Evolutionary conservation across 2,888 invertebrate species (phyloP).

Genomic region (Tenodera sinensis): DNA sequence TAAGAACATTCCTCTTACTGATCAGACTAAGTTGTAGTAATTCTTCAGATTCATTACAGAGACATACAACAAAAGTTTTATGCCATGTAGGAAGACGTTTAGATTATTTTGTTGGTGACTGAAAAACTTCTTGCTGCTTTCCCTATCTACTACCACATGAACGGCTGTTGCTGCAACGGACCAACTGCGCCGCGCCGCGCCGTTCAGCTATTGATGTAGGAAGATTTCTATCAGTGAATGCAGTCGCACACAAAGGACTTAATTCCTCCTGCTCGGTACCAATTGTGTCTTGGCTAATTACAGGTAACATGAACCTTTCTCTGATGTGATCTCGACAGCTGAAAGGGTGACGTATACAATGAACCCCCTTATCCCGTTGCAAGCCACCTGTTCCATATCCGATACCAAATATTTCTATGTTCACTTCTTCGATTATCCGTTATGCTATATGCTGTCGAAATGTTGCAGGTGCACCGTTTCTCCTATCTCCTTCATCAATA

Average conservation of each 20-base stretch:
- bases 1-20: too few relatives aligned
- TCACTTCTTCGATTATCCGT: background rate
- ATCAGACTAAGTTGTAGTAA: too few relatives aligned
- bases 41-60: too few relatives aligned
- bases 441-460: too few relatives aligned
- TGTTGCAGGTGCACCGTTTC: too few relatives aligned
- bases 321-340: conserved; percentile 10
- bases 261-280: conserved; percentile 33
- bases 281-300: conserved; percentile 36
- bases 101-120: too few relatives aligned
- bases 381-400: background rate
- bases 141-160: background rate
- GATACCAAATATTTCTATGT: background rate
- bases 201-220: background rate
- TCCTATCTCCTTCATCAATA: too few relatives aligned
- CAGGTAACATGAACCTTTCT: conserved; percentile 3
- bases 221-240: background rate
- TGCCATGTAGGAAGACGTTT: too few relatives aligned
- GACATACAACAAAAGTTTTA: too few relatives aligned
- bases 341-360: background rate
- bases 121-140: background rate
- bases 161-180: background rate
- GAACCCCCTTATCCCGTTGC: background rate
- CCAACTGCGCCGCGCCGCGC: background rate
- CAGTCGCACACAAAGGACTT: background rate